Percentiles rank a stretch among this genome's conserved stretches.
Evolutionary conservation across 2,113 vertebrate genomes (phyloP).

Genomic region (Ivindomyrus marchei): DNA sequence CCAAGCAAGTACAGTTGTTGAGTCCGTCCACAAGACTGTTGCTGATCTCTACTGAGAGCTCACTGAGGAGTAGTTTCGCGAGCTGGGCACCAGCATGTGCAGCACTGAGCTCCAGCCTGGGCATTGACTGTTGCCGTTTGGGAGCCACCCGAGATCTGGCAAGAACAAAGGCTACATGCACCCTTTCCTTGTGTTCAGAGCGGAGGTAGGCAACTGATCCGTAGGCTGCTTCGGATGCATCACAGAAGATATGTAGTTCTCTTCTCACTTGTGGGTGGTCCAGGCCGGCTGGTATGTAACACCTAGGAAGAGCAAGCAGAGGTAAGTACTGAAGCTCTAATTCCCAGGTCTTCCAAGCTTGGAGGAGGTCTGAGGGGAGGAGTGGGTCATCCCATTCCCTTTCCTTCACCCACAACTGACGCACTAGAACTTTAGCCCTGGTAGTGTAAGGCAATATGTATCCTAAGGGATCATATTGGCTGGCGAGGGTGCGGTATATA

Average conservation of each 20-base stretch:
- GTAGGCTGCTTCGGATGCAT: background rate
- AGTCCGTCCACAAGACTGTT: background rate
- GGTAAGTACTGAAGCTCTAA: background rate
- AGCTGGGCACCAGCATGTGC: constrained; percentile 9
- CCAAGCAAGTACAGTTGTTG: background rate
- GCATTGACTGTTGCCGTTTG: background rate
- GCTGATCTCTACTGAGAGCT: background rate
- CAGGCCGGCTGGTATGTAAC: background rate
- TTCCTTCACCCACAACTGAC: background rate
- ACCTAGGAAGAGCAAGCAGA: background rate
- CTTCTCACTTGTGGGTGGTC: background rate
- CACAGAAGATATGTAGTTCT: background rate
- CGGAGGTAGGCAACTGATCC: background rate
- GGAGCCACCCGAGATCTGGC: background rate
- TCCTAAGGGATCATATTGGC: background rate
- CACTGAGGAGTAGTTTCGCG: background rate
- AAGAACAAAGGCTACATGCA: background rate
- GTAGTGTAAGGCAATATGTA: background rate
- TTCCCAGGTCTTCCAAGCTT: background rate
- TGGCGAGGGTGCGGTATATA: background rate
- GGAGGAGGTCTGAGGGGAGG: background rate
- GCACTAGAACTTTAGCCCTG: background rate
- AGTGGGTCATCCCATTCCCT: background rate
- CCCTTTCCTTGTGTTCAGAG: background rate
- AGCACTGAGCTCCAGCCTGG: constrained; percentile 10